phyloP scores from a whole-genome alignment of 2,113 vertebrate genomes.

The Pomatorhinus ruficollis region DNA sequence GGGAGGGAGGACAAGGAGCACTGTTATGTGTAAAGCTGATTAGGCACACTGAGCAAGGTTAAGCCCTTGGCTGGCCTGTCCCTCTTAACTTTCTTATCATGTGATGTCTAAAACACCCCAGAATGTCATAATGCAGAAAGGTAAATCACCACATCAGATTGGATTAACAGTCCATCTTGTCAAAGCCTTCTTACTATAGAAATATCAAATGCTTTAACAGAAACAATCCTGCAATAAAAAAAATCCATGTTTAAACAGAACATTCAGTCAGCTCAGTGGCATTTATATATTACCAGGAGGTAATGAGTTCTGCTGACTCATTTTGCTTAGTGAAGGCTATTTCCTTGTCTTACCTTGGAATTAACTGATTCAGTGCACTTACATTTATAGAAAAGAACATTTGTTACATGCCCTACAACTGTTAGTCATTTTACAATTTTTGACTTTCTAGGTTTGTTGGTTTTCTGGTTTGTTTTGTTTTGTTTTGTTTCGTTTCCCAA shows the following conservation, averaged over 20 bases:
- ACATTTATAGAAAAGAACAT: neutral
- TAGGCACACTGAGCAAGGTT: neutral
- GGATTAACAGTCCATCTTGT: neutral
- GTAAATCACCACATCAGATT: neutral
- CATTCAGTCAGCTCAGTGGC: neutral
- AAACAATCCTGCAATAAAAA: neutral
- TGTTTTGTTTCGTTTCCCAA: neutral
- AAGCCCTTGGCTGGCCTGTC: neutral
- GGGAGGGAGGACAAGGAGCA: neutral
- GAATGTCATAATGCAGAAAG: neutral
- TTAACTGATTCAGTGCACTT: neutral
- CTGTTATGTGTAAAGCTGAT: accelerated
- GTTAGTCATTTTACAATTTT: neutral
- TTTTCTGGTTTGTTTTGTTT: too few relatives aligned
- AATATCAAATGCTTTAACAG: neutral
- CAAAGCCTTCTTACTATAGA: neutral
- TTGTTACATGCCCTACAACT: neutral
- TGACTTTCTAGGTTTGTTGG: neutral
- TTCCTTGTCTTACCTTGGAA: neutral
- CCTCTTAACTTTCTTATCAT: neutral
- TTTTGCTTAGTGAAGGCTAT: neutral
- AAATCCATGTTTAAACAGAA: neutral
- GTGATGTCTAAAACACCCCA: neutral
- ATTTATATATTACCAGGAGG: neutral
- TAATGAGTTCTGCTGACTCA: neutral